Conservation (phyloP, 35 echinoderm and acorn worm genomes). For the Ophiothrix spiculata region DNA sequence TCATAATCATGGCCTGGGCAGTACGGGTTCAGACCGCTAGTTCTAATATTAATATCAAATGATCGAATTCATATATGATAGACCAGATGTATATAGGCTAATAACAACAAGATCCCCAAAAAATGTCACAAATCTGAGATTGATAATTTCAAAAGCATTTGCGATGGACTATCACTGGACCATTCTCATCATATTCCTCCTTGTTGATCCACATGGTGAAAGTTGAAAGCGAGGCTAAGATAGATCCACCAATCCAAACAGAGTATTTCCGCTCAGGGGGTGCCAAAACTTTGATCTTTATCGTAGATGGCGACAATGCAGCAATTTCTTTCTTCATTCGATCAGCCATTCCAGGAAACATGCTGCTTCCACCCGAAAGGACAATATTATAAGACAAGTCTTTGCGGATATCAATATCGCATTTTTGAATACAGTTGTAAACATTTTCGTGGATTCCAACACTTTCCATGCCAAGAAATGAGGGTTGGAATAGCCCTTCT, state of each 20-base stretch:
- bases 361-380: neutral
- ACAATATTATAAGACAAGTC: slow-evolving; percentile 12
- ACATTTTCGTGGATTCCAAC: slow-evolving; percentile 18
- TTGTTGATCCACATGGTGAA: slow-evolving; percentile 19
- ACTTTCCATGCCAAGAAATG: slow-evolving; percentile 2
- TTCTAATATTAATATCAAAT: too few relatives aligned
- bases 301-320: neutral
- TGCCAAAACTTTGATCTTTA: slow-evolving; percentile 12
- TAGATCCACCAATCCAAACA: slow-evolving; percentile 41
- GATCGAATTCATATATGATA: too few relatives aligned
- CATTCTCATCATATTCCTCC: slow-evolving; percentile 28
- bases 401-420: slow-evolving; percentile 2
- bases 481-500: slow-evolving; percentile 14
- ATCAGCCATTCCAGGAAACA: slow-evolving; percentile 21
- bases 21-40: too few relatives aligned
- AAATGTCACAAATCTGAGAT: too few relatives aligned
- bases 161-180: neutral
- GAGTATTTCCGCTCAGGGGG: slow-evolving; percentile 9
- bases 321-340: slow-evolving; percentile 29
- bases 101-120: too few relatives aligned
- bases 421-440: slow-evolving; percentile 20
- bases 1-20: too few relatives aligned
- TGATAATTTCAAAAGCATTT: slow-evolving; percentile 32
- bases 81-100: too few relatives aligned
- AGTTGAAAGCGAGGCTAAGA: neutral